These are phyloP conservation scores for Blastobasis adustella DNA, from an alignment of 2,888 invertebrate species.

Conservation along the genomic window DNA sequence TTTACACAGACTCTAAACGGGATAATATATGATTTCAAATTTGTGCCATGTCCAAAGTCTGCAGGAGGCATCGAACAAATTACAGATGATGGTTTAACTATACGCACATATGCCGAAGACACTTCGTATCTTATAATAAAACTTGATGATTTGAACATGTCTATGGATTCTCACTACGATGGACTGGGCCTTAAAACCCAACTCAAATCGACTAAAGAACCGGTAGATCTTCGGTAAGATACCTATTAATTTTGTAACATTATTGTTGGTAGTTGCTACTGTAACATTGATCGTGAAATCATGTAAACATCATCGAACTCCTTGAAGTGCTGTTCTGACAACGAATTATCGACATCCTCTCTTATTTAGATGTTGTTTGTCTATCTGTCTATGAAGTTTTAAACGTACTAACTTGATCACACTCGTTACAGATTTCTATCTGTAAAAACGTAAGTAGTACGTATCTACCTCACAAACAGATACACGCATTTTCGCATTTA, in stretches of 20 bases:
- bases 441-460: too few species aligned
- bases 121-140: constrained; percentile 55
- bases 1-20: constrained; percentile 34
- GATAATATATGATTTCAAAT: constrained; percentile 41
- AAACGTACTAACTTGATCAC: too few species aligned
- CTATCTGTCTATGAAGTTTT: too few species aligned
- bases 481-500: too few species aligned
- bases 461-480: too few species aligned
- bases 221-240: constrained; percentile 51
- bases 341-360: too few species aligned
- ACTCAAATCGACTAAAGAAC: constrained; percentile 37
- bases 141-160: constrained; percentile 37
- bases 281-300: too few species aligned
- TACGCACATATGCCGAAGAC: constrained; percentile 38
- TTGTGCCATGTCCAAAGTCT: constrained; percentile 31
- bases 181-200: constrained; percentile 32
- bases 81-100: constrained; percentile 37
- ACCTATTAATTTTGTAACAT: background rate
- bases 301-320: too few species aligned
- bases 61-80: constrained; percentile 17
- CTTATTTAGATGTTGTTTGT: too few species aligned
- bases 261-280: too few species aligned
- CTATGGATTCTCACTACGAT: constrained; percentile 30
- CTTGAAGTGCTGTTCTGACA: too few species aligned
- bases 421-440: too few species aligned